Evolutionary conservation across 2,113 vertebrate species (phyloP).

Genomic region (Dromaius novaehollandiae): DNA sequence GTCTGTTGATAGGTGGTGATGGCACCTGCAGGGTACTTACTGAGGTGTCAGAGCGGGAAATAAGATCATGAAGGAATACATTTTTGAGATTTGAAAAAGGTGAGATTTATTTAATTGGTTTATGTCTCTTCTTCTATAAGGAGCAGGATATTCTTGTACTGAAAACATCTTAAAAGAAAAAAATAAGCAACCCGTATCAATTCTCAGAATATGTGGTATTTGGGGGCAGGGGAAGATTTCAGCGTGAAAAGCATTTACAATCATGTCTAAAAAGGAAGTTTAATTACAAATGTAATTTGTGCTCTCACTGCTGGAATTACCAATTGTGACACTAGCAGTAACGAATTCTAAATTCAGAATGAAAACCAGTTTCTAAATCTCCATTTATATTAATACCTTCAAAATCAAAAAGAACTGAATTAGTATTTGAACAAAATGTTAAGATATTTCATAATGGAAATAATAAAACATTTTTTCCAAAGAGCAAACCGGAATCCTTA

Average conservation of each 20-base stretch:
- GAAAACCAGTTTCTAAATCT: background rate
- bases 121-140: background rate
- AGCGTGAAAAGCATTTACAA: background rate
- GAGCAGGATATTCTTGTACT: background rate
- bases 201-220: background rate
- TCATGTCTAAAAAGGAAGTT: background rate
- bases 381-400: background rate
- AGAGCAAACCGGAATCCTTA: background rate
- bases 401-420: background rate
- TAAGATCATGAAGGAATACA: background rate
- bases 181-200: background rate
- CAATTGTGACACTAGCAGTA: background rate
- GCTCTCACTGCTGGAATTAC: background rate
- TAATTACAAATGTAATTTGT: background rate
- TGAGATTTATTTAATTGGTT: background rate
- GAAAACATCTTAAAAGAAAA: background rate
- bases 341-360: background rate
- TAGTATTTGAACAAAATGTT: background rate
- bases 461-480: background rate
- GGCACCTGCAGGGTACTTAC: conserved; percentile 1
- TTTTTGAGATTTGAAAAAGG: background rate
- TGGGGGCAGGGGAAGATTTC: background rate
- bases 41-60: conserved; percentile 11
- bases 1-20: background rate
- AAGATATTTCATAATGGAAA: background rate